Evolutionary conservation across 2,113 vertebrate genomes (phyloP).

Genomic region (Cathartes aura): DNA sequence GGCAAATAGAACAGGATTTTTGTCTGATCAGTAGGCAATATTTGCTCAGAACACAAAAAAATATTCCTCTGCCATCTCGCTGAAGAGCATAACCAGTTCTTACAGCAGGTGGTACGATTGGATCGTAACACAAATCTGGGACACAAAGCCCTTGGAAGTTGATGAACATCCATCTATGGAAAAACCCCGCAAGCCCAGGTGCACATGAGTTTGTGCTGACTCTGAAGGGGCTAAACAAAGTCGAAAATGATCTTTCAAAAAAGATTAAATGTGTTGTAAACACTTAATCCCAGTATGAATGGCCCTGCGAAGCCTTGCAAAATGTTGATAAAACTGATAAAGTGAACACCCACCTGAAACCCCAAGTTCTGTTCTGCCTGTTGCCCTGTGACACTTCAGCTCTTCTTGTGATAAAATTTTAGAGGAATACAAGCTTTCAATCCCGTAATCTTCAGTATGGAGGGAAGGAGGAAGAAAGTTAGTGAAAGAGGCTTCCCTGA

Average conservation of each 20-base stretch:
- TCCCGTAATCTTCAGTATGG: background rate
- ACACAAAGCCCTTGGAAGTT: background rate
- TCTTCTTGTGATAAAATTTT: background rate
- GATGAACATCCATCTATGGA: background rate
- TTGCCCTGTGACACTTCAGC: background rate
- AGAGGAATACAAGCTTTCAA: background rate
- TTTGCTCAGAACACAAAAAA: background rate
- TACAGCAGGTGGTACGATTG: background rate
- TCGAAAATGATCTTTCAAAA: background rate
- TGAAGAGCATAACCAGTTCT: background rate
- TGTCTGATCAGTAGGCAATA: background rate
- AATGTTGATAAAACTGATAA: background rate
- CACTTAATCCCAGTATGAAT: background rate
- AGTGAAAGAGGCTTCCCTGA: background rate
- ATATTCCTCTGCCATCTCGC: background rate
- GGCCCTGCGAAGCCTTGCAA: background rate
- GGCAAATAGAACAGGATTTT: background rate
- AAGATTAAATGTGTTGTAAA: background rate
- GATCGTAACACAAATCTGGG: background rate
- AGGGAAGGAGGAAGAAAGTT: background rate
- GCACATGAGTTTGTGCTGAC: background rate
- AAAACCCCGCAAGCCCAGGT: accelerated
- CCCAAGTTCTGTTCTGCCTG: background rate
- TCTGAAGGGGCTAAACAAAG: background rate
- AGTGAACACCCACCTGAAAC: accelerated